Base-by-base conservation (phyloP, 2,113 vertebrate species). In the Camelus dromedarius region DNA sequence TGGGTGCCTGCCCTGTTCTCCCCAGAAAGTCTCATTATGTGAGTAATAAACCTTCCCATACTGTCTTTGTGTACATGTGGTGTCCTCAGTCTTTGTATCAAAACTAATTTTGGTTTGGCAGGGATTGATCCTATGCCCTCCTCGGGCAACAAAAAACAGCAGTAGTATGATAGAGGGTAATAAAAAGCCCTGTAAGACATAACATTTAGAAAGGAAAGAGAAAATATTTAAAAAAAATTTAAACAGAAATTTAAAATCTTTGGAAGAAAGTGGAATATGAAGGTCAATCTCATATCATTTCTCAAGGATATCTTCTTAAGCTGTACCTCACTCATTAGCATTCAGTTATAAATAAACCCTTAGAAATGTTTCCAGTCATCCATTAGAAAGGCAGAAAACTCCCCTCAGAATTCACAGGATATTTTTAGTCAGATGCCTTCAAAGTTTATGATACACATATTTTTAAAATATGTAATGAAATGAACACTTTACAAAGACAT, bases 381-480 rank as follows among this genome's bases (percentile, higher is more conserved):
- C 26, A 32, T 76, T 79, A 54, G 12, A 69, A 89, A 95, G 28
- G 14, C 19, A 48, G 52, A 95, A 97, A 26, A 79, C 18, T 69
- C 83, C 19, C 26, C n/a, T 85, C 46, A 93, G 48, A 54, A 82
- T 77, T 75, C 72, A 91, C 8, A 72, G 54, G 42, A 46, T 96
- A 87, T 90, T 91, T 96, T 93, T 46, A 81, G 32, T 93, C 46
- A 93, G 18, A 60, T 87, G 16, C 28, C 80, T 42, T 75, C 35
- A 75, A 66, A 56, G 69, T 48, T 73, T 24, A 50, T 76, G 48
- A 95, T 60, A 84, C 30, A 76, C 26, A 28, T 32, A 69, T 58
- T 95, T 95, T 95, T 62, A 52, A 87, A 60, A 24, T 56, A n/a
- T 54, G 38, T 50, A 73, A 91, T 62, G 19, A 89, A 96, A 96